These are phyloP conservation scores for Andrena chrysosceles DNA, from an alignment of 2,888 invertebrate species.

Conservation along the genomic window DNA sequence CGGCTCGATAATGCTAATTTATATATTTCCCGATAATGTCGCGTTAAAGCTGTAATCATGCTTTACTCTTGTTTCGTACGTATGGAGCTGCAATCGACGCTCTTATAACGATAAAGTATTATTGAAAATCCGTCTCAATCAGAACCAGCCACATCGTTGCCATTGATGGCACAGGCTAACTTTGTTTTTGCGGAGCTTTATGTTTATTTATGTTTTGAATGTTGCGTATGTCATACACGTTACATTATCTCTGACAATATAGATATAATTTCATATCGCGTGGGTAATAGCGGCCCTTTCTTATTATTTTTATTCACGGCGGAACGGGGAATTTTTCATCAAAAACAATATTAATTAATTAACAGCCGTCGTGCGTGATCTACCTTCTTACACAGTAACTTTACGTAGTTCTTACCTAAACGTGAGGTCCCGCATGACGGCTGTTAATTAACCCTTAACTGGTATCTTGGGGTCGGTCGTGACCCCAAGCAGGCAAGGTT, in stretches of 20 bases:
- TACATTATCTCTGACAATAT: not conserved
- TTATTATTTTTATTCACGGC: too few relatives aligned
- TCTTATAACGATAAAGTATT: conserved; percentile 37
- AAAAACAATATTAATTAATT: too few relatives aligned
- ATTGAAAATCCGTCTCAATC: conserved; percentile 47
- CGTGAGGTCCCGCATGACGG: too few relatives aligned
- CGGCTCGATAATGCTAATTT: conserved; percentile 70
- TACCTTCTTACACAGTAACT: too few relatives aligned
- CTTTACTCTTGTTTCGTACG: conserved; percentile 29
- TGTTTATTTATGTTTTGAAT: conserved; percentile 39
- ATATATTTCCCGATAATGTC: conserved; percentile 70
- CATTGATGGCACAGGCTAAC: conserved; percentile 17
- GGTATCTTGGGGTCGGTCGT: too few relatives aligned
- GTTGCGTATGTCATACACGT: conserved; percentile 2
- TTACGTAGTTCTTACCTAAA: too few relatives aligned
- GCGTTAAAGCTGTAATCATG: conserved; percentile 55
- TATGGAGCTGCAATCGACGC: conserved; percentile 54
- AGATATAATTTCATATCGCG: conserved; percentile 10
- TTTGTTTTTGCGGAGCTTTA: conserved; percentile 29
- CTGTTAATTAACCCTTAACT: too few relatives aligned
- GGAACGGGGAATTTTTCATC: too few relatives aligned
- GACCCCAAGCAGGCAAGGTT: too few relatives aligned
- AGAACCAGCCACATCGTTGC: not conserved
- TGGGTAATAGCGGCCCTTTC: not conserved
- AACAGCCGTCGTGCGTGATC: too few relatives aligned